These are phyloP conservation scores for Gobio gobio DNA, from an alignment of 2,113 vertebrate genomes.

Conservation along the genomic window DNA sequence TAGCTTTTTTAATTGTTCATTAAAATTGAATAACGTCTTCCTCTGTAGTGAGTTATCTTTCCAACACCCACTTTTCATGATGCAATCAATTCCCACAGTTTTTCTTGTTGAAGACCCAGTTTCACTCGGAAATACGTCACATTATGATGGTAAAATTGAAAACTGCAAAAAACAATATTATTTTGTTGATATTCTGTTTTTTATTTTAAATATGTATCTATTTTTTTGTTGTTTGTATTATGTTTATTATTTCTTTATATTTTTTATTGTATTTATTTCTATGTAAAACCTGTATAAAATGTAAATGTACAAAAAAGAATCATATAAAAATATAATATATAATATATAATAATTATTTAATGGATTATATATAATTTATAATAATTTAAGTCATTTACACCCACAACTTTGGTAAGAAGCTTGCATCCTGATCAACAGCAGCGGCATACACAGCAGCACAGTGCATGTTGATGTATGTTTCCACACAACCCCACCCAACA, in stretches of 20 bases:
- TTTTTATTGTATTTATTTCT: not conserved
- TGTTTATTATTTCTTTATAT: not conserved
- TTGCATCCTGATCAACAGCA: not conserved
- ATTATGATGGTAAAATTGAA: too few species aligned
- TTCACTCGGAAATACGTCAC: not conserved
- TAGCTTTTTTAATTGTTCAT: not conserved
- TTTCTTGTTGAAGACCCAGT: not conserved
- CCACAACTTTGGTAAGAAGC: not conserved
- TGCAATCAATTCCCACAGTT: not conserved
- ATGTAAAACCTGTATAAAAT: not conserved
- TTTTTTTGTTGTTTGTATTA: too few species aligned
- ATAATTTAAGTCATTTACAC: not conserved
- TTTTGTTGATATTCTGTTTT: too few species aligned
- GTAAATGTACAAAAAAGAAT: not conserved
- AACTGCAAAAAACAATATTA: too few species aligned
- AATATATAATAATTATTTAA: too few species aligned
- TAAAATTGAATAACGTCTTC: not conserved
- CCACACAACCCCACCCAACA: not conserved
- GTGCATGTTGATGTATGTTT: slow-evolving; percentile 27
- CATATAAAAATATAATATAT: not conserved
- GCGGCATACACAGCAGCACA: not conserved
- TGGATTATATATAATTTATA: too few species aligned
- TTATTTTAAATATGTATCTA: too few species aligned
- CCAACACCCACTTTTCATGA: not conserved
- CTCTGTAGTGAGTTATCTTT: too few species aligned